Base-by-base conservation (phyloP, 2,113 vertebrate genomes). In the Mormoops blainvillei region DNA sequence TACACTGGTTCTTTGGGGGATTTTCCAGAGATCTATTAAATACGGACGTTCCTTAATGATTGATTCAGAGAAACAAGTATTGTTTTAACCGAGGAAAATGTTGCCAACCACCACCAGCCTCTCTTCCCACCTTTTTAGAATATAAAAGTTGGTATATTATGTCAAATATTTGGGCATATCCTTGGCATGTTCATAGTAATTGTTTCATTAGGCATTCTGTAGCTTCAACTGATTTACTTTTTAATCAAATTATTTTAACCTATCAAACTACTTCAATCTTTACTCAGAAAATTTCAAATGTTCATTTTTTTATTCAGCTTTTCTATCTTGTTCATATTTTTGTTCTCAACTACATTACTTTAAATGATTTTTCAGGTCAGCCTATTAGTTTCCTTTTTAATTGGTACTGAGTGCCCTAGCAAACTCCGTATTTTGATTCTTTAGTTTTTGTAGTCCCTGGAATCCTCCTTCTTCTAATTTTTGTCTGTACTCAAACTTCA, bases 1-100 rank as follows among this genome's bases (percentile, higher is more conserved):
- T 90, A 94, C 2, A 73, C n/a, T 91, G 36, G 33, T 71, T 93
- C 38, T 81, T 94, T 50, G 43, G 43, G 54, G 41, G 33, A 56
- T 61, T 80, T 97, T 85, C 84, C 67, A 96, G 82, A 93, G 43
- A 81, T 81, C 13, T 96, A 73, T 45, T 85, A 87, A 87, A 70
- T 88, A 93, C 9, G 36, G 1, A 81, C 50, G 31, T 81, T 96
- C 45, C 61, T 88, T 63, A 94, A 82, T 12, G 48, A 93, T 41
- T 86, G 36, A 87, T 73, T 22, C 36, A 81, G 48, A 87, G 26
- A 56, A 71, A 45, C 24, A 70, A 67, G 26, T 77, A 81, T 74
- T 33, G 7, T 91, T 91, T 95, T 96, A 74, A 89, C 5, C n/a
- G 76, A 9, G 50, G 52, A 90, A 76, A 86, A 94, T 67, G 54